Conservation (phyloP, 2,888 invertebrate genomes). For the Andrena dorsata region DNA sequence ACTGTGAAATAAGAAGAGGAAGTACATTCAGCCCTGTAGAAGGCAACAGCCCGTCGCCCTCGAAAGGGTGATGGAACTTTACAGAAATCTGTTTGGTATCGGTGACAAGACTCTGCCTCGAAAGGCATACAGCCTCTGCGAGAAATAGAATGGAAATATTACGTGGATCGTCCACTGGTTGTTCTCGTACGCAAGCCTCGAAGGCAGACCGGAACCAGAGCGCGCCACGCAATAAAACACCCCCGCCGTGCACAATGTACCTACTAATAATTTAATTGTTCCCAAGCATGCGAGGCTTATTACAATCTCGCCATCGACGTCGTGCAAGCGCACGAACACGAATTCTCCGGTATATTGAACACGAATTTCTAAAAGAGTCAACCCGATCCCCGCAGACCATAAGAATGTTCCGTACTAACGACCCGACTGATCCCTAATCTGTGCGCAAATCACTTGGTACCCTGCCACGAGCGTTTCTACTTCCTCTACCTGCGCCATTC, state of each 20-base stretch:
- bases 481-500: constrained; percentile 35
- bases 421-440: constrained; percentile 47
- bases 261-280: constrained; percentile 67
- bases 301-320: constrained; percentile 61
- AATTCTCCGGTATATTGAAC: constrained; percentile 28
- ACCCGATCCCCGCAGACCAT: not conserved
- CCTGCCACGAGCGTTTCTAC: constrained; percentile 52
- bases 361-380: constrained; percentile 31
- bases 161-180: not conserved
- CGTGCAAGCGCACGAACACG: constrained; percentile 49
- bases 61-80: too few relatives aligned
- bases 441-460: constrained; percentile 67
- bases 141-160: constrained; percentile 7
- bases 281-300: constrained; percentile 56
- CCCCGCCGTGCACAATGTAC: constrained; percentile 58
- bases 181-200: constrained; percentile 19
- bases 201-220: constrained; percentile 45
- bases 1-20: not conserved
- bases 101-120: not conserved
- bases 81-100: not conserved
- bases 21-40: too few relatives aligned
- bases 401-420: constrained; percentile 7
- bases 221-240: constrained; percentile 55
- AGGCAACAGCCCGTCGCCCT: too few relatives aligned
- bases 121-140: not conserved